Conservation (phyloP, 2,797 vertebrate genomes). For the Mus caroli region DNA sequence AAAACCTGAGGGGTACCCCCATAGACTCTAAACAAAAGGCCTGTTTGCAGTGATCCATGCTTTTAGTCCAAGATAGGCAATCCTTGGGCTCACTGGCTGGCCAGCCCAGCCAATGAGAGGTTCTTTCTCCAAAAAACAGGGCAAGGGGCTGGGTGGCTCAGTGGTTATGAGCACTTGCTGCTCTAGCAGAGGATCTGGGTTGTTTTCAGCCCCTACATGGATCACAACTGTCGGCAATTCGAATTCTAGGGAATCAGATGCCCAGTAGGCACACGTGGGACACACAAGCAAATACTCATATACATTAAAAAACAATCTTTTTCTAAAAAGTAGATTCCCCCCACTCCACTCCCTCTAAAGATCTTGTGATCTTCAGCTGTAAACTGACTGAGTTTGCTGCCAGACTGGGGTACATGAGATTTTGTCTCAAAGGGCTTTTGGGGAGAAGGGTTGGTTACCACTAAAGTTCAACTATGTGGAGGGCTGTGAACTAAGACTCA, state of each 20-base stretch:
- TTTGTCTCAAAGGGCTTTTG: background rate
- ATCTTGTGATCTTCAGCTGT: background rate
- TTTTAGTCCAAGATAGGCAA: background rate
- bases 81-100: background rate
- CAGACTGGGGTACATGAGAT: background rate
- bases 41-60: background rate
- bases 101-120: background rate
- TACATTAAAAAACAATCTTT: too few relatives aligned
- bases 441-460: background rate
- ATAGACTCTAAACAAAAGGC: background rate
- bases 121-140: background rate
- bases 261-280: background rate
- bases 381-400: background rate
- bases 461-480: slow-evolving; percentile 12
- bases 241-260: background rate
- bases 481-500: background rate
- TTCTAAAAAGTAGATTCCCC: background rate
- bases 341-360: too few relatives aligned
- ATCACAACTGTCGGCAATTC: background rate
- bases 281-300: background rate
- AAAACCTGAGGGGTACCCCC: background rate
- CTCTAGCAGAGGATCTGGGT: background rate
- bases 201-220: background rate
- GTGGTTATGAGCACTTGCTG: background rate
- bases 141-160: too few relatives aligned